These are phyloP conservation scores for Lottia gigantea DNA, from an alignment of 2,888 invertebrate genomes.

Conservation along the genomic window DNA sequence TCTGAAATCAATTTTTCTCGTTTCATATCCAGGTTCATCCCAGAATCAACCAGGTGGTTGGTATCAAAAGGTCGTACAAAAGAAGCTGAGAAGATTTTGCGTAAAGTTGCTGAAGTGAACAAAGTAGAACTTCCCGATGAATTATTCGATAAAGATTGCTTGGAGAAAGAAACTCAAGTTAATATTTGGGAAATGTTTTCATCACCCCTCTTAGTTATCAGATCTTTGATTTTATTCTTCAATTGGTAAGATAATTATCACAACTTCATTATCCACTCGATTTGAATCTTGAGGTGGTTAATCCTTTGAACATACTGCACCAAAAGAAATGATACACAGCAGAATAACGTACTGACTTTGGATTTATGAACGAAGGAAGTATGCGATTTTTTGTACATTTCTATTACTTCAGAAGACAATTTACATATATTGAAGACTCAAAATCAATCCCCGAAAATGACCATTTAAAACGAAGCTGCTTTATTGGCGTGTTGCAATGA, in stretches of 20 bases:
- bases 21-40: constrained; percentile 21
- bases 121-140: constrained; percentile 24
- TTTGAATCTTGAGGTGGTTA: no score
- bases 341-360: no score
- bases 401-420: no score
- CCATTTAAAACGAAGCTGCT: no score
- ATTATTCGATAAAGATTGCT: constrained; percentile 21
- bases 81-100: constrained; percentile 24
- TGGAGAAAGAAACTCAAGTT: constrained; percentile 17
- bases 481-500: no score
- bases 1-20: constrained; percentile 21
- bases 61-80: constrained; percentile 20
- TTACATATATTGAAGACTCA: no score
- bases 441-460: no score
- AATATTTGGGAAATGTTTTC: constrained; percentile 21
- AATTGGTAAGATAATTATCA: constrained; percentile 18
- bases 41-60: constrained; percentile 29
- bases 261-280: no score
- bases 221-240: constrained; percentile 20
- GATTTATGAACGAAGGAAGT: no score
- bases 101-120: constrained; percentile 23
- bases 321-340: no score
- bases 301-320: neutral
- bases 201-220: constrained; percentile 12
- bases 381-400: no score